A percentile compares a stretch with the other conserved stretches of the same genome.
phyloP scores from a whole-genome alignment of 2,888 invertebrate genomes.

The Smittia sp. region DNA sequence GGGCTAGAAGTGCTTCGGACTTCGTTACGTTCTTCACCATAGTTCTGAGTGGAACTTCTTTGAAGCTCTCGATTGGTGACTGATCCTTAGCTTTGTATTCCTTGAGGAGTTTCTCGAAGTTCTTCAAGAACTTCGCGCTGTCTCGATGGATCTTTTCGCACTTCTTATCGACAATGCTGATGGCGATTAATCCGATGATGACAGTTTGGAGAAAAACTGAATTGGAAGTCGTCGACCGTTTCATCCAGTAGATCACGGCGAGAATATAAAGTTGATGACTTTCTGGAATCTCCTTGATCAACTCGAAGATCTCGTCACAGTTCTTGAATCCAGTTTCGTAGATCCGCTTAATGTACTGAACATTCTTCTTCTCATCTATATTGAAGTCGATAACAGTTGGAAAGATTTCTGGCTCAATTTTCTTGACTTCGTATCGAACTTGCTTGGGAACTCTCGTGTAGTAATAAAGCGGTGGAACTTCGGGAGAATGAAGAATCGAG shows the following conservation, averaged over 20 bases:
- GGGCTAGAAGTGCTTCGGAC: conserved; percentile 27
- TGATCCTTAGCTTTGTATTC: conserved; percentile 46
- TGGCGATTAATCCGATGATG: conserved; percentile 48
- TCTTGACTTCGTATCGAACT: conserved; percentile 49
- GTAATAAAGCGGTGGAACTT: conserved; percentile 48
- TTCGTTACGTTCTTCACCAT: conserved; percentile 32
- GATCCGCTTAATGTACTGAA: conserved; percentile 46
- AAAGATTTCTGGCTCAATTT: conserved; percentile 44
- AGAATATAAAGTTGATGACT: conserved; percentile 49
- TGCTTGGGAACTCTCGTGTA: conserved; percentile 47
- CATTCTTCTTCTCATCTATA: conserved; percentile 46
- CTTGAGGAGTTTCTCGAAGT: conserved; percentile 47
- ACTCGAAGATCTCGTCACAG: conserved; percentile 45
- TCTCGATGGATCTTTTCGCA: conserved; percentile 49
- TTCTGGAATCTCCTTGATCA: conserved; percentile 46
- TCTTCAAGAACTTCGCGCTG: conserved; percentile 47
- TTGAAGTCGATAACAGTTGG: conserved; percentile 40
- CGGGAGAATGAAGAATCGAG: conserved; percentile 50
- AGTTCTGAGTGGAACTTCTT: not conserved
- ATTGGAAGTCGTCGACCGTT: conserved; percentile 48
- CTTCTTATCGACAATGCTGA: conserved; percentile 49
- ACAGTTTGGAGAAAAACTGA: conserved; percentile 49
- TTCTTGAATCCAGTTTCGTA: conserved; percentile 45
- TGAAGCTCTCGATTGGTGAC: not conserved
- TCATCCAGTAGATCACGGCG: conserved; percentile 51